phyloP scores from a whole-genome alignment of 2,113 vertebrate genomes.

The Gadus macrocephalus region DNA sequence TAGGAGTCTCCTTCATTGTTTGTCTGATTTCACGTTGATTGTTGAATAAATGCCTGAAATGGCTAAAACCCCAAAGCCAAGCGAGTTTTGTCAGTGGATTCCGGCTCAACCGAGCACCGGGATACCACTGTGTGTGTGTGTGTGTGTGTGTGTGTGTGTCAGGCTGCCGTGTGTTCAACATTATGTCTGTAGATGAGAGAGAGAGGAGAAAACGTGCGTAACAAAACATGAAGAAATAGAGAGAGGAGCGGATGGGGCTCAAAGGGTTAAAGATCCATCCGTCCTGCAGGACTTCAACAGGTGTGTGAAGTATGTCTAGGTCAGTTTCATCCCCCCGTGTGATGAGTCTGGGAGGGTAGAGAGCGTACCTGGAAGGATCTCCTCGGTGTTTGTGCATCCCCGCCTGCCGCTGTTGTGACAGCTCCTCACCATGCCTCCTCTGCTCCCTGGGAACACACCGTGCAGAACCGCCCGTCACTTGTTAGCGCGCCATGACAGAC shows the following conservation, averaged over 20 bases:
- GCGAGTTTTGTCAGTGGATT: too few species aligned
- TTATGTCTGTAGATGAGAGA: neutral
- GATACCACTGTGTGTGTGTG: too few species aligned
- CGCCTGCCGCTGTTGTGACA: conserved; percentile 69
- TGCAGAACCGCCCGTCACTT: neutral
- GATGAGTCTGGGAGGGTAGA: neutral
- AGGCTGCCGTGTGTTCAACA: neutral
- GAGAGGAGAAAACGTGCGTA: neutral
- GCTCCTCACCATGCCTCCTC: conserved; percentile 68
- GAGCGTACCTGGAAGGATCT: conserved; percentile 73
- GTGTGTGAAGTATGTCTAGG: neutral
- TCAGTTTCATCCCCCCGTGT: neutral
- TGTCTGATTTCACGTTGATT: too few species aligned
- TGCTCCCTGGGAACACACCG: conserved; percentile 71
- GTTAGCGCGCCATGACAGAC: too few species aligned
- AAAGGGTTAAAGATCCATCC: neutral
- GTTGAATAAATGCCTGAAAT: too few species aligned
- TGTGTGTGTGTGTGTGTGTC: too few species aligned
- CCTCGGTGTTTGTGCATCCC: conserved; percentile 65
- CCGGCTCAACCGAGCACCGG: too few species aligned
- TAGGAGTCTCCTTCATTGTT: too few species aligned
- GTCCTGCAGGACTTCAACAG: neutral
- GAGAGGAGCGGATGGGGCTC: conserved; percentile 22
- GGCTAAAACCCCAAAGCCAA: too few species aligned
- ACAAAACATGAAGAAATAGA: conserved; percentile 10